A percentile compares a stretch with the other conserved stretches of the same genome.
These are phyloP conservation scores for Nothobranchius kuhntae DNA, from an alignment of 2,113 vertebrate species.

Conservation along the genomic window DNA sequence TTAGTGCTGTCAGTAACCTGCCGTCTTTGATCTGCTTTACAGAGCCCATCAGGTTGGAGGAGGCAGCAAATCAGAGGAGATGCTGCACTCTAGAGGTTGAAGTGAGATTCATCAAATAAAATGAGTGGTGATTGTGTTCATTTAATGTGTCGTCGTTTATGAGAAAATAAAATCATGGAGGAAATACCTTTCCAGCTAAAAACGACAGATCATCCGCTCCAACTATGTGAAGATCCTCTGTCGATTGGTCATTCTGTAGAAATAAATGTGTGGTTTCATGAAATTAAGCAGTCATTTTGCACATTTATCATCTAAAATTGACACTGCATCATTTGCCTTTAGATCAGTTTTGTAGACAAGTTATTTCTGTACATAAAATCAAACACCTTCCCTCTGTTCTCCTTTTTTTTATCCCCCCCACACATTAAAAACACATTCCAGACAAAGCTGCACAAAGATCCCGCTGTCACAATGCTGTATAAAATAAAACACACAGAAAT, in stretches of 20 bases:
- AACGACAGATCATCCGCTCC: slow-evolving; percentile 85
- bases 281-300: too few relatives aligned
- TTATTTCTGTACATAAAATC: not conserved
- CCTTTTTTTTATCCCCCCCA: not conserved
- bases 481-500: slow-evolving; percentile 7
- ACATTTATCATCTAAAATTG: not conserved
- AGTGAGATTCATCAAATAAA: too few relatives aligned
- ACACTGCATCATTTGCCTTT: not conserved
- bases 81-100: slow-evolving; percentile 62
- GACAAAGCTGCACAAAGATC: slow-evolving; percentile 28
- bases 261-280: not conserved
- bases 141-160: not conserved
- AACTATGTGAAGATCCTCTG: slow-evolving; percentile 84
- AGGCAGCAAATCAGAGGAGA: slow-evolving; percentile 29
- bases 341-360: not conserved
- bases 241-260: slow-evolving; percentile 84
- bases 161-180: too few relatives aligned
- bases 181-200: slow-evolving; percentile 84
- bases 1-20: slow-evolving; percentile 32
- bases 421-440: slow-evolving; percentile 9
- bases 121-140: too few relatives aligned
- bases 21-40: slow-evolving; percentile 42
- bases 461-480: slow-evolving; percentile 6
- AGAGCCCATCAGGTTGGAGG: slow-evolving; percentile 11
- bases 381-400: not conserved